Evolutionary conservation across 2,888 invertebrate genomes (phyloP), one percentile per base, ranked within the genome.

Genomic region (Xylota segnis): DNA sequence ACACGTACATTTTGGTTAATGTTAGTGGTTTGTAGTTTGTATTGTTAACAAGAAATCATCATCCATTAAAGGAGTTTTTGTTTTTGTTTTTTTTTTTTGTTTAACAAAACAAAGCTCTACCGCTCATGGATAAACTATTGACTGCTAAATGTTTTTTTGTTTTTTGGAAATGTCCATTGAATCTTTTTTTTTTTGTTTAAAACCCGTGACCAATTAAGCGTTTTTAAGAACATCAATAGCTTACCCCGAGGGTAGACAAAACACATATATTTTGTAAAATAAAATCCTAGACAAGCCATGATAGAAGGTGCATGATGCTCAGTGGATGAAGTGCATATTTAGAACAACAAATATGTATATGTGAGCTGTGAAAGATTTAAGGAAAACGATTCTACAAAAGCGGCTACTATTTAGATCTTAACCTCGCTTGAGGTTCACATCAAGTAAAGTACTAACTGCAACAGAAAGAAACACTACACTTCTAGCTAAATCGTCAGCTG

Each of bases 71-170:
- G 12, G 1, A n/a, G 32, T 34, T 34, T 34, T 37, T 37, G 7
- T 10, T 37, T 37, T 10, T 37, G 50, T 10, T 40, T 68, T 16
- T 10, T 37, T 58, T 10, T 40, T 68, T 16, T 43, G n/a, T 27
- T 63, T 63, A 76, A 56, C n/a, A 50, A 74, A 76, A 77, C 83
- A 88, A 89, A 88, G 87, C 88, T 88, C 88, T 88, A 88, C 88
- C 90, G 93, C 94, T 94, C 94, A 95, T 94, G 94, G 94, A 94
- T 94, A 94, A 94, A 94, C 94, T 94, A 94, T 94, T 94, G 94
- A 94, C 92, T 88, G 83, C 89, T 78, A 82, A 88, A 83, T 88
- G 77, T 66, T 68, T 50, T 63, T 54, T 75, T 56, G 18, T 50
- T 74, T 65, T 56, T 50, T 56, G 79, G 43, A 79, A 75, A 52